A percentile compares a stretch with the other conserved stretches of the same genome.
These are phyloP conservation scores for Aurelia aurita DNA, from an alignment of 30 jellyfish, hydroid and myxozoan genomes.

Conservation along the genomic window DNA sequence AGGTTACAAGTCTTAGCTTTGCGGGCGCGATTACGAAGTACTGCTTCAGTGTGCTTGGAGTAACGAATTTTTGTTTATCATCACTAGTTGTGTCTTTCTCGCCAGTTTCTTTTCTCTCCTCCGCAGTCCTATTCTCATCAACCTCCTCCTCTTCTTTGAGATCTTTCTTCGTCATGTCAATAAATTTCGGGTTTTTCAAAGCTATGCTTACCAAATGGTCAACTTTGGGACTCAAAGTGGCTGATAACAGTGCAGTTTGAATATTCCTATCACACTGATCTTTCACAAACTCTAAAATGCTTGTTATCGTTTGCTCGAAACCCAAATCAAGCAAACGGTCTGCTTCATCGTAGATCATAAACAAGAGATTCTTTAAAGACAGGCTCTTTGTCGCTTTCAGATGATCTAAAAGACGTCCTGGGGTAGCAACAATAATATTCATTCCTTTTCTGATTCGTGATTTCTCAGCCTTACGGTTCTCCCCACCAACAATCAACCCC, in stretches of 20 bases:
- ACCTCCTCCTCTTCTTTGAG: not conserved
- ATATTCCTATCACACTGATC: constrained; percentile 36
- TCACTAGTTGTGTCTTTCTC: not conserved
- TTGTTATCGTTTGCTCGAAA: constrained; percentile 67
- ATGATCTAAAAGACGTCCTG: constrained; percentile 96
- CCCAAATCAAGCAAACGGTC: constrained; percentile 97
- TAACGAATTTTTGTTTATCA: constrained; percentile 2
- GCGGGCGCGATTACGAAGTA: constrained; percentile 90
- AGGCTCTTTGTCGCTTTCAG: constrained; percentile 86
- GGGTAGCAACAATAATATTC: constrained; percentile 91
- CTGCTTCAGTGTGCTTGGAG: constrained; percentile 82
- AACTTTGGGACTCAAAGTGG: constrained; percentile 83
- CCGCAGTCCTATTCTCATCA: no score
- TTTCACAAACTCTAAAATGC: constrained; percentile 44
- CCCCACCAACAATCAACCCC: constrained; percentile 96
- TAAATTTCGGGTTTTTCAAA: constrained; percentile 51
- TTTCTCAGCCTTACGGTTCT: constrained; percentile 95
- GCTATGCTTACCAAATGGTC: constrained; percentile 76
- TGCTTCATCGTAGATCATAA: constrained; percentile 93
- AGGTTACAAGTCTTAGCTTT: constrained; percentile 82
- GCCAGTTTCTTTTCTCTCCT: no score
- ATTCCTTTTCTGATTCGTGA: constrained; percentile 96
- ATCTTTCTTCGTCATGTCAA: constrained; percentile 57
- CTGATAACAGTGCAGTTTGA: constrained; percentile 91
- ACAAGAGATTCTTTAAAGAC: constrained; percentile 49